A percentile compares a stretch with the other conserved stretches of the same genome.
phyloP scores from a whole-genome alignment of 2,797 vertebrate genomes.

The Mionectes olivaceus region DNA sequence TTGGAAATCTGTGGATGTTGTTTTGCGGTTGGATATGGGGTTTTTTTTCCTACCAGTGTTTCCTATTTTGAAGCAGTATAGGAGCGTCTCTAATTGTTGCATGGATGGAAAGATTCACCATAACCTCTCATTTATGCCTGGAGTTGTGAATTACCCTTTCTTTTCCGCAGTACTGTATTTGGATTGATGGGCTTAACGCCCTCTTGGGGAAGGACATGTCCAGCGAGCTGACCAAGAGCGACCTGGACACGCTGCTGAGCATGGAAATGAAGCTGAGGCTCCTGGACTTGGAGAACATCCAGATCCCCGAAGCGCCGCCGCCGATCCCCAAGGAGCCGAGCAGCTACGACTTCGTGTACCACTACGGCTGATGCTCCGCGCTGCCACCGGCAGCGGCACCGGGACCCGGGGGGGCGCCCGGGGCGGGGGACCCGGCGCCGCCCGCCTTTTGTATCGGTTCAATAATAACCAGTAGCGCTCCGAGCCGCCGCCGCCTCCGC shows the following conservation, averaged over 20 bases:
- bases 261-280: constrained; percentile 99
- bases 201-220: constrained; percentile 97
- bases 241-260: constrained; percentile 96
- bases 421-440: not conserved
- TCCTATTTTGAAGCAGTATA: not conserved
- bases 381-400: not conserved
- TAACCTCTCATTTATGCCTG: not conserved
- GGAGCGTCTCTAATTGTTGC: not conserved
- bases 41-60: accelerated
- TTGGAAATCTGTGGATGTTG: not conserved
- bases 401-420: not conserved
- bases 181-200: constrained; percentile 95
- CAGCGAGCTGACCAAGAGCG: constrained; percentile 95
- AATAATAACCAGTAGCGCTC: constrained; percentile 41
- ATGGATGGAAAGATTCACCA: not conserved
- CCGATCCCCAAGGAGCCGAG: constrained; percentile 97
- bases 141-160: not conserved
- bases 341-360: constrained; percentile 98
- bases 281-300: constrained; percentile 97
- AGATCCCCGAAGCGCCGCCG: constrained; percentile 94
- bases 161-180: constrained; percentile 91
- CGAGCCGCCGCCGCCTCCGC: not conserved
- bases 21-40: not conserved
- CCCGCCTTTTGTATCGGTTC: not conserved
- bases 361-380: constrained; percentile 87